phyloP scores from a whole-genome alignment of 2,113 vertebrate species.

The Pao palembangensis region DNA sequence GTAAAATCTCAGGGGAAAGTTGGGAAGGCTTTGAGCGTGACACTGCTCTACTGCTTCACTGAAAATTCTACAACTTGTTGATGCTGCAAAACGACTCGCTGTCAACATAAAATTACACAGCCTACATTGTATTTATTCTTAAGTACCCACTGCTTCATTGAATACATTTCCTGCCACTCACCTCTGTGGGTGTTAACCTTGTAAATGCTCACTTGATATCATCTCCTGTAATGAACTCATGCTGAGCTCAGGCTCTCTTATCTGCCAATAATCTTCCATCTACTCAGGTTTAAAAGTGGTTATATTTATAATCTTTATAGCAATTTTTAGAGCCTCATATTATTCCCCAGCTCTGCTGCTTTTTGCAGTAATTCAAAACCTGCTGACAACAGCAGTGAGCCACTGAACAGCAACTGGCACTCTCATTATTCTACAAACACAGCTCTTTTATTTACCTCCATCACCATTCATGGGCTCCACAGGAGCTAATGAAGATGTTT shows the following conservation, averaged over 20 bases:
- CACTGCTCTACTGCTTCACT: too few relatives aligned
- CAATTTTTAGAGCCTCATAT: conserved; percentile 50
- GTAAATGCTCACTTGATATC: conserved; percentile 34
- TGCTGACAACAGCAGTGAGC: conserved; percentile 60
- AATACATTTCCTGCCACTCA: conserved; percentile 1
- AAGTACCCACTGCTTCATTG: too few relatives aligned
- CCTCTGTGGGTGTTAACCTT: conserved; percentile 17
- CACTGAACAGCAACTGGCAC: conserved; percentile 40
- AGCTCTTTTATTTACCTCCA: conserved; percentile 60
- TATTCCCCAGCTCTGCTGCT: conserved; percentile 36
- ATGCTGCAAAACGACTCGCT: too few relatives aligned
- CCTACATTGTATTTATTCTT: too few relatives aligned
- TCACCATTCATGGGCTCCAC: conserved; percentile 19
- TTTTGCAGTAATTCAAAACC: conserved; percentile 54
- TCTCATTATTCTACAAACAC: conserved; percentile 64
- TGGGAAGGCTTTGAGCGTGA: too few relatives aligned
- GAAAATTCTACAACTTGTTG: too few relatives aligned
- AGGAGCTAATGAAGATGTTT: conserved; percentile 45
- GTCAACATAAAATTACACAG: too few relatives aligned
- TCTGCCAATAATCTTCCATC: conserved; percentile 37
- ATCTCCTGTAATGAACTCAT: conserved; percentile 40
- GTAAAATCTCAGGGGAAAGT: too few relatives aligned
- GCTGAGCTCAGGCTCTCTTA: conserved; percentile 17
- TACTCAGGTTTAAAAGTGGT: conserved; percentile 5
- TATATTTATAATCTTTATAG: conserved; percentile 52